phyloP scores from a whole-genome alignment of 2,113 vertebrate genomes.

The Neotragus moschatus region DNA sequence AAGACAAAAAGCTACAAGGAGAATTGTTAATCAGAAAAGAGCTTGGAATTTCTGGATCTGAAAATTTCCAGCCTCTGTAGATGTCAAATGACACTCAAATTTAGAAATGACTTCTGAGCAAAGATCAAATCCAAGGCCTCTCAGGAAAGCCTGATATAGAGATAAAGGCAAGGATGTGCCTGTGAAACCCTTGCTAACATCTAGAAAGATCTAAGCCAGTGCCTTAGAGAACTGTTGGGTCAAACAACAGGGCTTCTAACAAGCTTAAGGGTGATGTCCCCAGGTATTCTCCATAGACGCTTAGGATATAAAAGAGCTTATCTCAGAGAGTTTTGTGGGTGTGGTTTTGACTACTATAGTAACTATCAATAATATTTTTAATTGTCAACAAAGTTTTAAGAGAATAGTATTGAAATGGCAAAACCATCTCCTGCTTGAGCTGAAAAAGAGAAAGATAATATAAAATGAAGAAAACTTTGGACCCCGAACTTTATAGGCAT shows the following conservation, averaged over 20 bases:
- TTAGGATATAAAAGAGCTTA: not conserved
- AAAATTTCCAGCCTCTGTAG: not conserved
- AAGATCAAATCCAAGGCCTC: not conserved
- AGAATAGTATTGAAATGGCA: not conserved
- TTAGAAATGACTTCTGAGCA: not conserved
- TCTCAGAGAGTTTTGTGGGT: not conserved
- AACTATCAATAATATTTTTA: not conserved
- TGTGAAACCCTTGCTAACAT: not conserved
- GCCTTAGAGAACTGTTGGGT: not conserved
- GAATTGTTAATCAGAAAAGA: not conserved
- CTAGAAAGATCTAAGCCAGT: not conserved
- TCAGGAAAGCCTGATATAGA: not conserved
- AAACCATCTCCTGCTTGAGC: not conserved
- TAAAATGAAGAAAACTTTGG: not conserved
- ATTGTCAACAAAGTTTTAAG: not conserved
- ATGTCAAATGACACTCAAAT: not conserved
- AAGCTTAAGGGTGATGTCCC: not conserved
- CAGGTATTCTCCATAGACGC: not conserved
- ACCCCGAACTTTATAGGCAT: not conserved
- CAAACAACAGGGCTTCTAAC: not conserved
- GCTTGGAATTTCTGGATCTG: not conserved
- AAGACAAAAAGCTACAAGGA: not conserved
- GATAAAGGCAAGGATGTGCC: not conserved
- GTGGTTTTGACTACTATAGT: not conserved
- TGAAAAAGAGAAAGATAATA: not conserved